These are phyloP conservation scores for Drosophila asahinai DNA, from an alignment of 1,140 invertebrate genomes.

Conservation along the genomic window DNA sequence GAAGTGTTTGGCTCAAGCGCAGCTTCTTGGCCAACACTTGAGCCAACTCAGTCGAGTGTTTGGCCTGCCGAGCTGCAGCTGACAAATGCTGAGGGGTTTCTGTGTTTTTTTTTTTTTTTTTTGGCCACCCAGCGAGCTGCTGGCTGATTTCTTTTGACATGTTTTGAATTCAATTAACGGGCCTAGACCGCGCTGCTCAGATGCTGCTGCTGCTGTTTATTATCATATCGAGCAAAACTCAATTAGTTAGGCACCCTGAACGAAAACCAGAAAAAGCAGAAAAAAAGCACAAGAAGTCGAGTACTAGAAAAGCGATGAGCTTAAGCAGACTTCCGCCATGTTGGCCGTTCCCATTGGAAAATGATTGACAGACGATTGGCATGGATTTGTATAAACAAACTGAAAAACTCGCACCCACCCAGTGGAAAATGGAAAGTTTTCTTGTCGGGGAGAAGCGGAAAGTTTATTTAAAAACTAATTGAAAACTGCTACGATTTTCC, in stretches of 20 bases:
- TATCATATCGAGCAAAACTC: constrained; percentile 76
- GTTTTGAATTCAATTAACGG: constrained; percentile 80
- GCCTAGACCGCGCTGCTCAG: constrained; percentile 31
- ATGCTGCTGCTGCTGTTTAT: constrained; percentile 57
- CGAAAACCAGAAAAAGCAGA: background rate
- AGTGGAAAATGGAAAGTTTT: constrained; percentile 74
- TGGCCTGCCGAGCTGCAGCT: constrained; percentile 54
- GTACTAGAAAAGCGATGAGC: constrained; percentile 55
- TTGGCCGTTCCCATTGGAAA: constrained; percentile 66
- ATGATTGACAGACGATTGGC: constrained; percentile 85
- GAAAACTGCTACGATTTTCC: constrained; percentile 66
- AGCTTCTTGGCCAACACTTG: constrained; percentile 72
- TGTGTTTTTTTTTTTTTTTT: background rate
- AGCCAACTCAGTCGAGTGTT: constrained; percentile 61
- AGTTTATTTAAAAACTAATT: constrained; percentile 83
- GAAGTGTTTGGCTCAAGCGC: constrained; percentile 64
- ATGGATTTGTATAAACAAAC: constrained; percentile 82
- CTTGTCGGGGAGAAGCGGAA: constrained; percentile 19
- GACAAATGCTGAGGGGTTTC: constrained; percentile 31
- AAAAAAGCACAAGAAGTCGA: background rate
- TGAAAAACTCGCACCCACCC: constrained; percentile 37
- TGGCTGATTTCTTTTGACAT: constrained; percentile 77
- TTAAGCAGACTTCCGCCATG: constrained; percentile 84
- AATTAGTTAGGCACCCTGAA: constrained; percentile 61
- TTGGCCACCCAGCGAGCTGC: constrained; percentile 66